Base-by-base conservation (phyloP, 2,888 invertebrate species). In the Ferrisia virgata region DNA sequence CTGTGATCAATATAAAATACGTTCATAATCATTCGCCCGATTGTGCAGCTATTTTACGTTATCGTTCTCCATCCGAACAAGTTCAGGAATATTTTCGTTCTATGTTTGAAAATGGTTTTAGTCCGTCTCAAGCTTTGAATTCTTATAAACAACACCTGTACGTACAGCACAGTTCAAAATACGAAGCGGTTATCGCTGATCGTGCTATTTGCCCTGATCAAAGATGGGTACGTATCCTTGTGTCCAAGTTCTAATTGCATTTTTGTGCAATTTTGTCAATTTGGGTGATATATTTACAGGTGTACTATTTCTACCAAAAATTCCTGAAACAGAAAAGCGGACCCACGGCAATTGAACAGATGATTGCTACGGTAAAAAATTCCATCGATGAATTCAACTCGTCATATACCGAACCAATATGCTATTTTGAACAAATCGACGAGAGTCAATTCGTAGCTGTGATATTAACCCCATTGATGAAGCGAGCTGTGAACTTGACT, bases 41-140 rank as follows among this genome's bases (percentile, higher is more conserved):
- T 15, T 69, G 78, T n/a, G 85, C 85, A n/a, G 85, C 69, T 15
- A 80, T 85, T 40, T 43, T 85, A 25, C 82, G 78, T 39, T 79
- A 82, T 13, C 79, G 82, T 40, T 82, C 39, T 25, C 85, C 82
- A 22, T 85, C 82, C 15, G 82, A 82, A 31, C 76, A 82, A 64
- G 85, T 85, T 22, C 82, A 79, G 53, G 39, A 58, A 39, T 80
- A n/a, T 43, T 79, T 85, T 85, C 80, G 78, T 31, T 78, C 82
- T 13, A 58, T 82, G 31, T 85, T 85, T 79, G 64, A 85, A 33
- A 82, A 85, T 13, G 85, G 85, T 11, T 53, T 82, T 40, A 85
- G 76, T 82, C 82, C 82, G 18, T 39, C 79, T 11, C 82, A 85
- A 78, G 82, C 76, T 15, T 53, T 81, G 3, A 76, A 81, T 33